Base-by-base conservation (phyloP, 2,113 vertebrate genomes). In the Eclectus roratus region DNA sequence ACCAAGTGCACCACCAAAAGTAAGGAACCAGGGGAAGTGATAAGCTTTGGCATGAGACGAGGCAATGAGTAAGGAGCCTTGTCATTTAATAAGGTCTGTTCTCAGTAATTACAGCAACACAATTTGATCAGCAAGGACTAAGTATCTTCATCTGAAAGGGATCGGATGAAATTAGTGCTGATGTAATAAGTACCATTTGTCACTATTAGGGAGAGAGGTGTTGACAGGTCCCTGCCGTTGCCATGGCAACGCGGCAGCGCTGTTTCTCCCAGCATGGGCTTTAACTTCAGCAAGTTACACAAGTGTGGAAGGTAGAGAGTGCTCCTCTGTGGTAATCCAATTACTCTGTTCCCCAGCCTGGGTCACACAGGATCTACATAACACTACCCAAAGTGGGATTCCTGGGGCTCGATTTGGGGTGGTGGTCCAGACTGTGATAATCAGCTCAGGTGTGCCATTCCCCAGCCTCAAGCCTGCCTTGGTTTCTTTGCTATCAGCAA, bases 181-280 rank as follows among this genome's bases (percentile, higher is more conserved):
- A 98, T 99, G 98, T 99, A 99, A 98, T 99, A 99, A 99, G 99
- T 98, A 98, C 98, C 98, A 98, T 99, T 98, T 98, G 98, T 99
- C 99, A 99, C 98, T 96, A 98, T 99, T 98, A 98, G 97, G 97
- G 93, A 98, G 94, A 96, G 98, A 98, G 98, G 98, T 98, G 98
- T 98, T 99, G 98, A 98, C 98, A 98, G 98, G 98, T 70, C 96
- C 88, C 97, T 94, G 96, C 91, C 56, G 98, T 99, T 98, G 98
- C 98, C 82, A 74, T 97, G 98, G 98, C 97, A 98, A 99, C 97
- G 7, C 4, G 4, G 49, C 88, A 56, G 83, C 21, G 17, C 91
- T 28, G 28, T 23, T 92, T 70, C 96, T 94, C 64, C 76, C 21
- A 20, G 37, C 79, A 5, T 77, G 81, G 92, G 82, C 80, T 96